Conservation (phyloP, 2,797 vertebrate genomes). For the Xyrichtys novacula region DNA sequence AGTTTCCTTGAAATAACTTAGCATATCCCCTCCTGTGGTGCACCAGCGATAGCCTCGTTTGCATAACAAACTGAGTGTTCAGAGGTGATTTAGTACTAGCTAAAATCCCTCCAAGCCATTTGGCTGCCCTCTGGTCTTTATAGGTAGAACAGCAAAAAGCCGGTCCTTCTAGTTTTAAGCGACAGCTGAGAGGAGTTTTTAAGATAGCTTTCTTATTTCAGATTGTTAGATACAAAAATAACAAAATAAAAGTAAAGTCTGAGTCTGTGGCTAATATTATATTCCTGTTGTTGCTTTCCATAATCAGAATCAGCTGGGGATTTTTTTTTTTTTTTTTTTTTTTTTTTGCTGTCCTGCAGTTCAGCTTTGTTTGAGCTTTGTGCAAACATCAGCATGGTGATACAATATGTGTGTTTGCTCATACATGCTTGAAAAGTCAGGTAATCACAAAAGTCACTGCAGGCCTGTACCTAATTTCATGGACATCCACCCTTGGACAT, state of each 20-base stretch:
- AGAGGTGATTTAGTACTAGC: too few relatives aligned
- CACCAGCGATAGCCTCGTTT: too few relatives aligned
- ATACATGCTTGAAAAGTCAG: background rate
- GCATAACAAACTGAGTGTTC: too few relatives aligned
- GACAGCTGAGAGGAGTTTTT: too few relatives aligned
- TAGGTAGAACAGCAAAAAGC: too few relatives aligned
- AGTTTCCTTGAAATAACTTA: too few relatives aligned
- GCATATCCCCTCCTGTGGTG: too few relatives aligned
- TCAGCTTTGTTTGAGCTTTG: slow-evolving; percentile 6
- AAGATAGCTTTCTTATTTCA: too few relatives aligned
- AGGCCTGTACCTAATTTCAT: background rate
- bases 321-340: too few relatives aligned
- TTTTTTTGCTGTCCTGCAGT: background rate
- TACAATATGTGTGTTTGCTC: background rate
- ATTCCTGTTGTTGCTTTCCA: background rate
- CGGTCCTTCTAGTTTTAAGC: too few relatives aligned
- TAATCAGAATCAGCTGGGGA: slow-evolving; percentile 3
- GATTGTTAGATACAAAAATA: background rate
- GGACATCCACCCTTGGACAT: background rate
- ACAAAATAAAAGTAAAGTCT: background rate
- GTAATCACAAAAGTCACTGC: background rate
- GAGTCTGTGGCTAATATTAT: background rate
- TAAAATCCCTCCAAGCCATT: too few relatives aligned
- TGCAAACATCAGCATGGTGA: background rate
- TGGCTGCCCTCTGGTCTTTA: too few relatives aligned